Conservation (phyloP, 2,113 vertebrate genomes). For the Sisor rabdophorus region DNA sequence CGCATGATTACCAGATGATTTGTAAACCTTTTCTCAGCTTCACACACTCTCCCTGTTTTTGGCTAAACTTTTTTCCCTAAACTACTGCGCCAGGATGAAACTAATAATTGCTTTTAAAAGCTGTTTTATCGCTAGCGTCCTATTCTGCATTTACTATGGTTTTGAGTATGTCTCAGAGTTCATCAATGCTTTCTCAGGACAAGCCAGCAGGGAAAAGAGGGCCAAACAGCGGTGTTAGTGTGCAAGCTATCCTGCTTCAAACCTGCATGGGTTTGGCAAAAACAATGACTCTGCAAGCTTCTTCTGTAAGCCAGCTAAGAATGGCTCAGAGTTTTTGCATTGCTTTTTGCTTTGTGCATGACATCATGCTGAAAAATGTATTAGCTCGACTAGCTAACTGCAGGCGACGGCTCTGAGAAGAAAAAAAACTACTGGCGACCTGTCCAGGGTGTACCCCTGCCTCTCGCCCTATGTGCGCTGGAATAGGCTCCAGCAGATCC, state of each 20-base stretch:
- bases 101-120: slow-evolving; percentile 52
- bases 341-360: background rate
- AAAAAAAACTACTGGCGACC: background rate
- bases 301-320: background rate
- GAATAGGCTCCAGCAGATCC: no score
- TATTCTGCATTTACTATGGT: background rate
- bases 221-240: slow-evolving; percentile 34
- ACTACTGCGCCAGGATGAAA: slow-evolving; percentile 39
- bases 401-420: background rate
- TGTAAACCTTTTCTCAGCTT: background rate
- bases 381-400: slow-evolving; percentile 18
- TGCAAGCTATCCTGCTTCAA: slow-evolving; percentile 9
- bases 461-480: no score
- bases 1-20: no score
- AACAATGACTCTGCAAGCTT: slow-evolving; percentile 21
- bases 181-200: slow-evolving; percentile 17
- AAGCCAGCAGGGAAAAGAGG: slow-evolving; percentile 31
- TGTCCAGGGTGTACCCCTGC: no score
- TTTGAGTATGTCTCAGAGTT: slow-evolving; percentile 10
- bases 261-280: slow-evolving; percentile 23
- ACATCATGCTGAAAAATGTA: slow-evolving; percentile 25
- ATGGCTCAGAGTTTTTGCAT: slow-evolving; percentile 3
- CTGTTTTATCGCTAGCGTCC: slow-evolving; percentile 49
- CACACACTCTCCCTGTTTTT: background rate
- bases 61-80: background rate